Percentiles rank a stretch among this genome's conserved stretches.
These are phyloP conservation scores for Aplysia californica DNA, from an alignment of 1,140 invertebrate species.

Conservation along the genomic window DNA sequence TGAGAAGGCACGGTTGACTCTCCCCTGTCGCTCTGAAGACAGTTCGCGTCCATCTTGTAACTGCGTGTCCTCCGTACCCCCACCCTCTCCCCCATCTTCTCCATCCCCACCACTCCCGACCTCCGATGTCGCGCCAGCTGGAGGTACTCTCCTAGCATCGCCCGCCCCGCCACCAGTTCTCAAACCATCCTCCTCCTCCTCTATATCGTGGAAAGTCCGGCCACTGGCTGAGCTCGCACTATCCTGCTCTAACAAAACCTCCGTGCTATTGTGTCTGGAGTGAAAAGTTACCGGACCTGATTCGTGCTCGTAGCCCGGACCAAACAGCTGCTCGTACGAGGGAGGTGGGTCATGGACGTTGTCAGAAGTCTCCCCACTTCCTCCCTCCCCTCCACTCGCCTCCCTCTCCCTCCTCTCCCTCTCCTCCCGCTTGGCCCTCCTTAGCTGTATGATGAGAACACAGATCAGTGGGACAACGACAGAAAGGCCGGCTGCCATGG, in stretches of 20 bases:
- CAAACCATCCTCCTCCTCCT: no score
- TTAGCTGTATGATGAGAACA: slow-evolving; percentile 34
- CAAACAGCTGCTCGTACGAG: slow-evolving; percentile 35
- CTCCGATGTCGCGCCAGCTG: neutral
- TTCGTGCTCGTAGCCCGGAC: neutral
- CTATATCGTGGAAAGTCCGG: no score
- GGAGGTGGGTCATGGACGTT: slow-evolving; percentile 23
- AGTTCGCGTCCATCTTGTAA: no score
- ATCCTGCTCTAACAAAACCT: neutral
- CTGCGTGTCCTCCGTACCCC: no score
- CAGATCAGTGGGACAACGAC: slow-evolving; percentile 36
- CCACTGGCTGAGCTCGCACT: no score
- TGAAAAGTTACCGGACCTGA: neutral
- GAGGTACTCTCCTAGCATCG: neutral
- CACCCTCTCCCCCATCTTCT: no score
- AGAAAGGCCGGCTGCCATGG: slow-evolving; percentile 34
- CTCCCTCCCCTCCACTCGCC: neutral
- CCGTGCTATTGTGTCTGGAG: neutral
- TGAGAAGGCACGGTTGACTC: neutral
- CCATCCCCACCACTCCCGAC: neutral
- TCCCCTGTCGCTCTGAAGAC: neutral
- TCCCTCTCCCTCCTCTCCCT: neutral
- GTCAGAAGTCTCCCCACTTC: neutral
- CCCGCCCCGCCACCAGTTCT: no score
- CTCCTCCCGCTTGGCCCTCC: slow-evolving; percentile 32